Base-by-base conservation (phyloP, 2,113 vertebrate genomes). In the Callithrix jacchus region DNA sequence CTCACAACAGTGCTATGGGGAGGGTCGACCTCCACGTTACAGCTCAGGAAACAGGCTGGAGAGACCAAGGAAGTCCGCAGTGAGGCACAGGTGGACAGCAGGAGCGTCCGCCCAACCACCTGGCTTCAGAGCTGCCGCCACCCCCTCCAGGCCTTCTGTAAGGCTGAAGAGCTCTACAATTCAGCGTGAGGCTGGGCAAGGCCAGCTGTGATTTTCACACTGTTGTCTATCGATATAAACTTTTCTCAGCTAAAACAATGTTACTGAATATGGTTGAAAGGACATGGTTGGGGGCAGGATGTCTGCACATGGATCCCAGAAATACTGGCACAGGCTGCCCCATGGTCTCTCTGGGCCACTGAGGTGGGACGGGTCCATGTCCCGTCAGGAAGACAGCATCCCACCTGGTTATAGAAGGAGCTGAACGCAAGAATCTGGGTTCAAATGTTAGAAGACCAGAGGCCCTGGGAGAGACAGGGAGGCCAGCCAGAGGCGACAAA, bases 31-130 rank as follows among this genome's bases (percentile, higher is more conserved):
- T 52, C 40, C 27, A 3, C 30, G 25, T 52, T 13, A n/a, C 20
- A 14, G 37, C 35, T 25, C 21, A n/a, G 47, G 40, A n/a, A 40
- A 11, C n/a, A 5, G 42, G 49, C 37, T 27, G 0, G 49, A 21
- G 35, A 32, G 9, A 20, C 5, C 11, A 2, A 17, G 64, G 25
- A 8, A 17, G 61, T 14, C 27, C 56, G 1, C 5, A 9, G 18
- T 18, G 54, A 45, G 71, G 58, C 8, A 13, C 0, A 0, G 1
- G 2, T 0, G 0, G 27, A 3, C 5, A 49, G 13, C 5, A 23
- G 37, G 21, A 61, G 7, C 5, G 13, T 4, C 32, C 17, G 9
- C 25, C 14, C 0, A 0, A 20, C 4, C 12, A 0, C 54, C 47
- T 0, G 35, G 68, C 70, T 13, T 16, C 32, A 13, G 49, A 47